Conservation (phyloP, 2,888 invertebrate genomes). For the Cephalotes varians region DNA sequence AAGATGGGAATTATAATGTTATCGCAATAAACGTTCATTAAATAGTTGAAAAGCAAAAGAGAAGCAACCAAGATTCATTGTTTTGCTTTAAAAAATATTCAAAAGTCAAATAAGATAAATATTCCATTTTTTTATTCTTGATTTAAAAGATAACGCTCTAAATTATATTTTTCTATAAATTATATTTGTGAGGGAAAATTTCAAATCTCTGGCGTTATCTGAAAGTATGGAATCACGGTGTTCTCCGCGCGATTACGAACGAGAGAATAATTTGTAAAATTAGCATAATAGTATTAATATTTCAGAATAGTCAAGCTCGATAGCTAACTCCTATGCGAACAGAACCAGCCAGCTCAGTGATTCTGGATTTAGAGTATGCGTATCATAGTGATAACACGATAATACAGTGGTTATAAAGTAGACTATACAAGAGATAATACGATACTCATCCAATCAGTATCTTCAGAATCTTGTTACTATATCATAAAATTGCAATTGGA, state of each 20-base stretch:
- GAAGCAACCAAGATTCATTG: not conserved
- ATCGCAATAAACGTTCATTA: not conserved
- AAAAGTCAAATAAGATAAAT: not conserved
- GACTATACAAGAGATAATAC: not conserved
- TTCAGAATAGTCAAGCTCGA: conserved; percentile 5
- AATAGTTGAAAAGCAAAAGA: not conserved
- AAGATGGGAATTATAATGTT: not conserved
- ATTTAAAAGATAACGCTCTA: not conserved
- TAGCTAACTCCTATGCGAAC: not conserved
- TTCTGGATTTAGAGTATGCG: conserved; percentile 5
- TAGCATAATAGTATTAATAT: conserved; percentile 16
- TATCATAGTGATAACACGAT: conserved; percentile 14
- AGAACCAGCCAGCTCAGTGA: not conserved
- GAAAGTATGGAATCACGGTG: not conserved
- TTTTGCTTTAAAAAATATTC: not conserved
- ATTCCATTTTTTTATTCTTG: not conserved
- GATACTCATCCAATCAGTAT: conserved; percentile 8
- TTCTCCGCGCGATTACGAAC: not conserved
- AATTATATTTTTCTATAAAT: conserved; percentile 8
- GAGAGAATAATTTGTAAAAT: conserved; percentile 32
- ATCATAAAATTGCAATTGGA: conserved; percentile 23
- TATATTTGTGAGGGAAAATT: not conserved
- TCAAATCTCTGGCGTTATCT: not conserved
- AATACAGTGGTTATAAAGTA: conserved; percentile 32
- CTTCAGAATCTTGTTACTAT: conserved; percentile 8